These are phyloP conservation scores for Gibbula magus DNA, from an alignment of 2,888 invertebrate genomes.

Conservation along the genomic window DNA sequence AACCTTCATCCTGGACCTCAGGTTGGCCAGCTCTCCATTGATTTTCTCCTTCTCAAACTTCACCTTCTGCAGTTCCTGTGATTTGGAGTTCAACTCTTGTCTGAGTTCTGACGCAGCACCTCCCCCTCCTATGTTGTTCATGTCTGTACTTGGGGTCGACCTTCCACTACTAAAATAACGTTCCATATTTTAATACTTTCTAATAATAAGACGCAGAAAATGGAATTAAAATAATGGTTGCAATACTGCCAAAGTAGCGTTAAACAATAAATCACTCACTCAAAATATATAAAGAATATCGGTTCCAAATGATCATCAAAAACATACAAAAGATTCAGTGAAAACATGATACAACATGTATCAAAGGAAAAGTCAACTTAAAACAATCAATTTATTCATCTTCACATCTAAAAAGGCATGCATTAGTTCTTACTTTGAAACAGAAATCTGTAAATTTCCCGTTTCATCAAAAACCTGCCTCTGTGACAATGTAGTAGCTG, in stretches of 20 bases:
- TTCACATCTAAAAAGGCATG: background rate
- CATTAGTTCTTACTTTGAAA: constrained; percentile 4
- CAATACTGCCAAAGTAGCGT: too few relatives aligned
- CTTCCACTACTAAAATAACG: background rate
- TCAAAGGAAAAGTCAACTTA: too few relatives aligned
- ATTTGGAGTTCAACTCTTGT: constrained; percentile 37
- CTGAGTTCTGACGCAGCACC: constrained; percentile 8
- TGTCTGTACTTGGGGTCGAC: background rate
- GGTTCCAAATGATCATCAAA: too few relatives aligned
- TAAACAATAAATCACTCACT: too few relatives aligned
- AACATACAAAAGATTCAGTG: too few relatives aligned
- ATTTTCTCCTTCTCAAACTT: constrained; percentile 53
- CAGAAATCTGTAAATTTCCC: background rate
- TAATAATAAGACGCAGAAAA: too few relatives aligned
- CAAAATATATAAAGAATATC: too few relatives aligned
- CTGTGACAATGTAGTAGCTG: background rate
- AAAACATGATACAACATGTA: too few relatives aligned
- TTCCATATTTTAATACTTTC: too few relatives aligned
- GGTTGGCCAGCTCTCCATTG: constrained; percentile 52
- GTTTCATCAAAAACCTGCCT: constrained; percentile 23
- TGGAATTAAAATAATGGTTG: too few relatives aligned
- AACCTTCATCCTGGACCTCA: constrained; percentile 59
- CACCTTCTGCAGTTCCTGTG: constrained; percentile 51
- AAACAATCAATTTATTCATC: too few relatives aligned
- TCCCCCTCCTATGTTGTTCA: background rate